Base-by-base conservation (phyloP, 37 sponge, comb jelly and placozoan species). In the Aphrocallistes beatrix region DNA sequence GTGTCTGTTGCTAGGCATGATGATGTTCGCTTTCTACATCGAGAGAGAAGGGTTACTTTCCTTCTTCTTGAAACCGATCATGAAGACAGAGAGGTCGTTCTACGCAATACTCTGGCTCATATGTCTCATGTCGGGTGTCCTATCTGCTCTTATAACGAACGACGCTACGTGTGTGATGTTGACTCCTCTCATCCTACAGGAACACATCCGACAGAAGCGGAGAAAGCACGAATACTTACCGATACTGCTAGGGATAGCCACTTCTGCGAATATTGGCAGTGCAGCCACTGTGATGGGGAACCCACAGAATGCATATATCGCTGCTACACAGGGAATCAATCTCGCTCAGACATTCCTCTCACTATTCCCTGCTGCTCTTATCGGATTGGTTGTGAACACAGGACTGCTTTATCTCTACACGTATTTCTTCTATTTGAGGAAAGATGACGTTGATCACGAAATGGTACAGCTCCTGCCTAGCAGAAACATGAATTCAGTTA, bases 221-320 rank as follows among this genome's bases (percentile, higher is more conserved):
- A 39, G 51, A 39, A 60, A 83, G 21, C 82, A 86, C 19, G 94
- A 94, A 69, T 82, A 91, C 34, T 87, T 90, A 1, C 90, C 91
- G 1, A 85, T 94, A 36, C 84, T 85, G 32, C 87, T 94, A 1
- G 94, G 88, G 1, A 94, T 94, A 39, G 94, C 94, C 6, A 94
- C 94, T 16, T 88, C 90, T 45, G 87, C 92, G 0, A 94, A 94
- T 81, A 94, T 94, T 37, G 94, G 94, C 10, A 94, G 94, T 87
- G 92, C 92, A 10, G 94, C 94, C 1, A 94, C 94, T 0, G 87
- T 94, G 23, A 91, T 94, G 84, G 94, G 94, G 6, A 94, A 94
- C 45, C 94, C 94, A 0, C 92, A 94, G 82, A 94, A 94, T 85
- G 94, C 94, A 6, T 94, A 91, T 87, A 94, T 94, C 81, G 94